Percentiles rank a stretch among this genome's conserved stretches.
Evolutionary conservation across 2,113 vertebrate species (phyloP).

Genomic region (Microcebus griseorufus): DNA sequence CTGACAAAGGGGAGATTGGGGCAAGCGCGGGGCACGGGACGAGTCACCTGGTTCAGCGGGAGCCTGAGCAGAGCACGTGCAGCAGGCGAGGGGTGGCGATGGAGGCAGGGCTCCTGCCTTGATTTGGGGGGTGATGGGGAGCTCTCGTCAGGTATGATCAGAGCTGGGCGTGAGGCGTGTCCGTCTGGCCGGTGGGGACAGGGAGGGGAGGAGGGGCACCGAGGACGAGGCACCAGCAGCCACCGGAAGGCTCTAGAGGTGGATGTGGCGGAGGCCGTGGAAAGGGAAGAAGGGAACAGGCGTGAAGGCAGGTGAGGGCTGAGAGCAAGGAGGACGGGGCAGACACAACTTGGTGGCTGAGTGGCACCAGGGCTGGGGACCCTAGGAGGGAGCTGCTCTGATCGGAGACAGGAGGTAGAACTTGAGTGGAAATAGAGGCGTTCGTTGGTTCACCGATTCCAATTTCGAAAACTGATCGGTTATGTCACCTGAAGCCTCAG

Average conservation of each 20-base stretch:
- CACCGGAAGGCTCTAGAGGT: background rate
- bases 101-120: background rate
- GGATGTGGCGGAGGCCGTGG: too few relatives aligned
- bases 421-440: background rate
- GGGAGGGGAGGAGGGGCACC: too few relatives aligned
- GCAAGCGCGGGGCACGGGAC: background rate
- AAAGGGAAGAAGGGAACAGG: background rate
- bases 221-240: background rate
- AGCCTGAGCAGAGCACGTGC: background rate
- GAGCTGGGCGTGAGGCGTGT: too few relatives aligned
- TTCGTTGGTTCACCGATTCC: background rate
- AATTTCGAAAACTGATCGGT: too few relatives aligned
- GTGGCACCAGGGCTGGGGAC: background rate
- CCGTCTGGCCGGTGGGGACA: background rate
- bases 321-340: background rate
- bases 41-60: background rate
- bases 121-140: background rate
- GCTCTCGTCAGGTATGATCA: accelerated
- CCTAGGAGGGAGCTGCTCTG: accelerated
- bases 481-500: background rate
- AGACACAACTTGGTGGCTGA: background rate
- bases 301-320: background rate
- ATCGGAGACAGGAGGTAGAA: background rate
- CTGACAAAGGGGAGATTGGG: background rate
- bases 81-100: background rate